Percentiles rank a stretch among this genome's conserved stretches.
These are phyloP conservation scores for Euphydryas editha DNA, from an alignment of 2,888 invertebrate genomes.

Conservation along the genomic window DNA sequence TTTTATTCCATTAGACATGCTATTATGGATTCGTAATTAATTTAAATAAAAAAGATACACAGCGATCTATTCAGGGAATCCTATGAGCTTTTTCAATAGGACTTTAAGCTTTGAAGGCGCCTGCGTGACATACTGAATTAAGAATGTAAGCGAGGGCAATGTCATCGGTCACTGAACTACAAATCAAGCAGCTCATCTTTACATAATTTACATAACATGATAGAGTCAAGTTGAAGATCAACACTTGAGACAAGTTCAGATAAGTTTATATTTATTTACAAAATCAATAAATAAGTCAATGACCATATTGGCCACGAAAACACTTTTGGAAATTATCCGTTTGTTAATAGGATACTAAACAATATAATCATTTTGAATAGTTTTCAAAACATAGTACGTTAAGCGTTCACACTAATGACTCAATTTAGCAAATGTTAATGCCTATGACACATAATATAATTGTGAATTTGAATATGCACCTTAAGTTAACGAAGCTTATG, in stretches of 20 bases:
- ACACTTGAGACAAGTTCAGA: conserved; percentile 71
- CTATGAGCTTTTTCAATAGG: conserved; percentile 14
- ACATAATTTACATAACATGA: conserved; percentile 81
- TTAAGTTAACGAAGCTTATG: no score
- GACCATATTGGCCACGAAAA: conserved; percentile 28
- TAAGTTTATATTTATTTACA: conserved; percentile 62
- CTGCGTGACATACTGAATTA: conserved; percentile 50
- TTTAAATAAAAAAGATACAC: conserved; percentile 5
- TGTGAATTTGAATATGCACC: neutral
- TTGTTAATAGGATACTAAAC: neutral
- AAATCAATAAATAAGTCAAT: conserved; percentile 43
- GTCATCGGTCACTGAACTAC: conserved; percentile 70
- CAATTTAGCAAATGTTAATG: no score
- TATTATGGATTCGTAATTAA: conserved; percentile 20
- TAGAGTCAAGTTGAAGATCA: conserved; percentile 70
- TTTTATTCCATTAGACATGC: conserved; percentile 25
- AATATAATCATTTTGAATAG: neutral
- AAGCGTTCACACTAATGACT: neutral
- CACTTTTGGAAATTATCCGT: conserved; percentile 10
- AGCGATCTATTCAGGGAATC: conserved; percentile 2
- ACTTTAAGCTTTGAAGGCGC: conserved; percentile 45
- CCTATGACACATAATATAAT: no score
- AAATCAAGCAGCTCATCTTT: conserved; percentile 70
- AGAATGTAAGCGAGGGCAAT: conserved; percentile 61
- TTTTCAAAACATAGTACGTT: neutral